Percentiles rank a stretch among this genome's conserved stretches.
phyloP scores from a whole-genome alignment of 2,797 vertebrate species.

The Alectoris magna region DNA sequence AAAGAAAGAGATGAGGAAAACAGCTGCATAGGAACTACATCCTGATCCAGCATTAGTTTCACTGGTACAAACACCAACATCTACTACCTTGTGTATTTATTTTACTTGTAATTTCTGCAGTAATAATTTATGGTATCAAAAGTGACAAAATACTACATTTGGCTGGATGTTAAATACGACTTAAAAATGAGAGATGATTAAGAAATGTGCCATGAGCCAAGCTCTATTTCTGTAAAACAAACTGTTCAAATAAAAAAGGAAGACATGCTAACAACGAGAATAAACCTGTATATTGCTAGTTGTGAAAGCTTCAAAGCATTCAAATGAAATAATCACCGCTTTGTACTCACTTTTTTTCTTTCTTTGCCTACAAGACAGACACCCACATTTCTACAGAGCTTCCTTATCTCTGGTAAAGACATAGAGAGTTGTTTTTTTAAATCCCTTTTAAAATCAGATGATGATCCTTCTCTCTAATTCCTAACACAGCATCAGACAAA shows the following conservation, averaged over 20 bases:
- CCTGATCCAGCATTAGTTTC: not conserved
- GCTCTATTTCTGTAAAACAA: slow-evolving; percentile 44
- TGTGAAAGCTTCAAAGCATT: slow-evolving; percentile 42
- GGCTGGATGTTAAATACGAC: not conserved
- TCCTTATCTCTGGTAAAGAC: not conserved
- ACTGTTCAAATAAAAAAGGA: slow-evolving; percentile 26
- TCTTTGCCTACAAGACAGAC: slow-evolving; percentile 26
- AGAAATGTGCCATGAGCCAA: not conserved
- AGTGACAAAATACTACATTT: not conserved
- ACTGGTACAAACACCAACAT: not conserved
- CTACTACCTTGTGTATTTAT: not conserved
- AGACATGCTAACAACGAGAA: not conserved
- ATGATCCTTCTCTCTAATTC: slow-evolving; percentile 2
- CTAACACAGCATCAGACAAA: not conserved
- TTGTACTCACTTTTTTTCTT: slow-evolving; percentile 42
- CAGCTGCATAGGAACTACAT: not conserved
- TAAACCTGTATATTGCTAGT: not conserved
- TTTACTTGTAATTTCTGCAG: slow-evolving; percentile 7
- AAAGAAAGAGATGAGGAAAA: not conserved
- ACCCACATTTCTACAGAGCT: slow-evolving; percentile 5
- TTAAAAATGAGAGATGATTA: slow-evolving; percentile 10
- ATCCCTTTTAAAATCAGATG: slow-evolving; percentile 11
- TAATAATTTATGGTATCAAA: not conserved
- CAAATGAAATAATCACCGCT: slow-evolving; percentile 52
- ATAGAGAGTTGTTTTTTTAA: slow-evolving; percentile 26